phyloP scores from a whole-genome alignment of 1,140 invertebrate species.

The Drosophila athabasca region DNA sequence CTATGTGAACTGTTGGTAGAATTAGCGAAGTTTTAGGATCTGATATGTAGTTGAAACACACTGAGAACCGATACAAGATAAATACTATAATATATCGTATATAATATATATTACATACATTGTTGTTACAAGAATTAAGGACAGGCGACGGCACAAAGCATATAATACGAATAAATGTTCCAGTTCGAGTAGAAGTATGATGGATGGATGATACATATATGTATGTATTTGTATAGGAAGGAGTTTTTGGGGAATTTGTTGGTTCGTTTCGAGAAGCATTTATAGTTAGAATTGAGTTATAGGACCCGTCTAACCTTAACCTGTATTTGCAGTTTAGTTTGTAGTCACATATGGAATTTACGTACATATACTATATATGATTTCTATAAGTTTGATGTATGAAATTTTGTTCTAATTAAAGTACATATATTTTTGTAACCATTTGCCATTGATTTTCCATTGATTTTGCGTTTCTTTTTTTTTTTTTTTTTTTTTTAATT shows the following conservation, averaged over 20 bases:
- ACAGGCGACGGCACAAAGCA: slow-evolving; percentile 31
- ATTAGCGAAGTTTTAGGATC: slow-evolving; percentile 1
- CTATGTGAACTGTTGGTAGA: slow-evolving; percentile 53
- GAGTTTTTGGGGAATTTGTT: slow-evolving; percentile 23
- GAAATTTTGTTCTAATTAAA: slow-evolving; percentile 49
- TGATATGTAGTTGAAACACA: neutral
- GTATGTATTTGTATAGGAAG: slow-evolving; percentile 43
- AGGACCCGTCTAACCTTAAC: slow-evolving; percentile 15
- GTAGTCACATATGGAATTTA: slow-evolving; percentile 57
- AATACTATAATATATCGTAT: slow-evolving; percentile 38
- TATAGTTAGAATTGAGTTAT: slow-evolving; percentile 39
- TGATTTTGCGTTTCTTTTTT: neutral
- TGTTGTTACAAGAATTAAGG: slow-evolving; percentile 10
- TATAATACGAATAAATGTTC: slow-evolving; percentile 31
- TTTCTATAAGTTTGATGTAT: slow-evolving; percentile 54
- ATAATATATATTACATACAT: neutral
- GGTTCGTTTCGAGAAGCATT: slow-evolving; percentile 48
- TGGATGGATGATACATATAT: neutral
- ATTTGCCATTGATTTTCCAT: slow-evolving; percentile 1
- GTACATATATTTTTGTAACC: slow-evolving; percentile 44
- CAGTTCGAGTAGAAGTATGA: slow-evolving; percentile 20
- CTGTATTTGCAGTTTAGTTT: slow-evolving; percentile 19
- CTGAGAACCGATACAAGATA: too few species aligned
- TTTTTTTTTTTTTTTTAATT: neutral
- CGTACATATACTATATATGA: slow-evolving; percentile 34